Percentiles rank a stretch among this genome's conserved stretches.
Conservation (phyloP, 2,797 vertebrate species). For the Poeciliopsis gracilis region DNA sequence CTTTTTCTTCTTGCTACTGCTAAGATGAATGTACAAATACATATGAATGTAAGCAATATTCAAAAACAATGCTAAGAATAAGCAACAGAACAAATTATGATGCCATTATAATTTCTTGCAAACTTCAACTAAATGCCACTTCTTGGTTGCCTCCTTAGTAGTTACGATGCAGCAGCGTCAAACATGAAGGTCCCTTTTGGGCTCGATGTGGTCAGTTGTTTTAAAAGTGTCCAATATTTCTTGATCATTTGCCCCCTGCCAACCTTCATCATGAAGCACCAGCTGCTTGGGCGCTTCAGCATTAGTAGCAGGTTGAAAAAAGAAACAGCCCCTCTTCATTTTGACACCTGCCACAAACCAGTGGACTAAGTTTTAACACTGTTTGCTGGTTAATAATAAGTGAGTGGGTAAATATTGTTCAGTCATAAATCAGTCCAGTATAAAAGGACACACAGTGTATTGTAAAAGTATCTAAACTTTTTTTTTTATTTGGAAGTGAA, state of each 20-base stretch:
- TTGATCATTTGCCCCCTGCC: slow-evolving; percentile 30
- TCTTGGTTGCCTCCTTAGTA: neutral
- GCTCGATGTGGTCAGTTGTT: slow-evolving; percentile 45
- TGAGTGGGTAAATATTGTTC: neutral
- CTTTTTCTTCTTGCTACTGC: neutral
- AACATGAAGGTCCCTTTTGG: slow-evolving; percentile 35
- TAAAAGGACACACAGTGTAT: neutral
- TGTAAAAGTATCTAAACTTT: neutral
- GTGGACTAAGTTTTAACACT: slow-evolving; percentile 26
- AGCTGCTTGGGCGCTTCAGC: slow-evolving; percentile 59
- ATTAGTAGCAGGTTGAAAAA: slow-evolving; percentile 30
- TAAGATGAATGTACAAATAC: neutral
- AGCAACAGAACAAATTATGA: neutral
- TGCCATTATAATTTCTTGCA: neutral
- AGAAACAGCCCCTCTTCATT: slow-evolving; percentile 36
- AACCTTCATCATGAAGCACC: slow-evolving; percentile 63
- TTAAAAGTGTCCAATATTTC: slow-evolving; percentile 65
- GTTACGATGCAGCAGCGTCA: neutral
- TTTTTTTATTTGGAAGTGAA: neutral
- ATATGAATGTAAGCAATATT: neutral
- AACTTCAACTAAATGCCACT: neutral
- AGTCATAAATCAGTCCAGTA: neutral
- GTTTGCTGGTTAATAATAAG: slow-evolving; percentile 19
- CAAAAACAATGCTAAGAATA: neutral
- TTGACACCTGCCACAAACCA: slow-evolving; percentile 59